Conservation (phyloP, 2,113 vertebrate species). For the Cephalopholis sonnerati region DNA sequence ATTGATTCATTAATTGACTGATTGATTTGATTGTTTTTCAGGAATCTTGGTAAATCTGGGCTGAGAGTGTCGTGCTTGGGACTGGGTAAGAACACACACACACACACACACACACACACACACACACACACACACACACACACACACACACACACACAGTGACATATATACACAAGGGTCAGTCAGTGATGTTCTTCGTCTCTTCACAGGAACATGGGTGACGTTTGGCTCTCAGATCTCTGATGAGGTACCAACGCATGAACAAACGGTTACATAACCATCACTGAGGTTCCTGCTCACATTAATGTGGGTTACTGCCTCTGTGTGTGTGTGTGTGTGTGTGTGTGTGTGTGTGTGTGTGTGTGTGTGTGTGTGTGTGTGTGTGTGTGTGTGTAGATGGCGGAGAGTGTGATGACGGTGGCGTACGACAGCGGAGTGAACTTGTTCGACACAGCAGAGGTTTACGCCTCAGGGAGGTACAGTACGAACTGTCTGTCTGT, state of each 20-base stretch:
- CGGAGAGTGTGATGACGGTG: conserved; percentile 71
- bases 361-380: conserved; percentile 32
- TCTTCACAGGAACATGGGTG: conserved; percentile 87
- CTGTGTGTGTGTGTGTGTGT: conserved; percentile 23
- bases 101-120: conserved; percentile 25
- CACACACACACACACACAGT: background rate
- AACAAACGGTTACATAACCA: conserved; percentile 37
- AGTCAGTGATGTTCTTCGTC: conserved; percentile 23
- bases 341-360: conserved; percentile 22
- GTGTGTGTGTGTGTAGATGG: conserved; percentile 63
- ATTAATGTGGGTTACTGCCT: conserved; percentile 22
- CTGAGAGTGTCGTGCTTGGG: conserved; percentile 88
- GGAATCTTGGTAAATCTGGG: conserved; percentile 89
- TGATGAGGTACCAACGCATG: conserved; percentile 76
- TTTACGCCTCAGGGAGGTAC: conserved; percentile 78
- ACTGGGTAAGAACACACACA: conserved; percentile 78
- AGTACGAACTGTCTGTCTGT: background rate
- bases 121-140: conserved; percentile 8
- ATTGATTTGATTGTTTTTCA: conserved; percentile 51
- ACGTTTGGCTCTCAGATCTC: conserved; percentile 90
- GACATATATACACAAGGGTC: background rate
- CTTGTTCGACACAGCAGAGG: conserved; percentile 78
- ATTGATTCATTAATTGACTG: background rate
- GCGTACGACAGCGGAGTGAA: conserved; percentile 77
- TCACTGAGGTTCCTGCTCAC: conserved; percentile 15